Evolutionary conservation across 2,888 invertebrate species (phyloP).

Genomic region (Ophioninae sp.): DNA sequence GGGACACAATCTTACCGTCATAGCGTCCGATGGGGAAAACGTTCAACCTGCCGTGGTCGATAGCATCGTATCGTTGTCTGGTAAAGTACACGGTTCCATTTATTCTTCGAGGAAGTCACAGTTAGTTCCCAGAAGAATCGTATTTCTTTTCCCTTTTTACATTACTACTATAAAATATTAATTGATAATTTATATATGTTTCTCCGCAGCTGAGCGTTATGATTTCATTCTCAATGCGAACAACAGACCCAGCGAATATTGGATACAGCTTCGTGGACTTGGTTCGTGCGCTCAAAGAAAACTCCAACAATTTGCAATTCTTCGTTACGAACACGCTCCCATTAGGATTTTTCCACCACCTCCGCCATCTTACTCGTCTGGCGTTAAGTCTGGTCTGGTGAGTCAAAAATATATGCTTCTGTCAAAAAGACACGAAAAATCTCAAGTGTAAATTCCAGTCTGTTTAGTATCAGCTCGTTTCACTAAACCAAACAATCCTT

Average conservation of each 20-base stretch:
- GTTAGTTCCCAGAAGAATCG: not conserved
- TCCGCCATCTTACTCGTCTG: conserved; percentile 73
- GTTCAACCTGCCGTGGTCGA: conserved; percentile 81
- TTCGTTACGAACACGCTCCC: conserved; percentile 77
- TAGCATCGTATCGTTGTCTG: conserved; percentile 82
- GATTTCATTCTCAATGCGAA: conserved; percentile 83
- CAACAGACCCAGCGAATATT: conserved; percentile 80
- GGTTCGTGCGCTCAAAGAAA: conserved; percentile 79
- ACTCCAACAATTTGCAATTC: conserved; percentile 81
- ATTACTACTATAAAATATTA: conserved; percentile 82
- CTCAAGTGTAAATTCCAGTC: not conserved
- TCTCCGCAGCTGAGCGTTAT: conserved; percentile 84
- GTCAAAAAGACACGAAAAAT: not conserved
- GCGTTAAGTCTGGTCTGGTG: conserved; percentile 77
- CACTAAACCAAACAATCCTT: no score
- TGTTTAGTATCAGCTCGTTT: not conserved
- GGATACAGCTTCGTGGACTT: conserved; percentile 82
- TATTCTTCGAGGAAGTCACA: not conserved
- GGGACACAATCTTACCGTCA: conserved; percentile 82
- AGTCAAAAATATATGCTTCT: conserved; percentile 74
- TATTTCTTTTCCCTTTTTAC: not conserved
- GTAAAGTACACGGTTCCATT: conserved; percentile 73
- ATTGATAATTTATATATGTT: conserved; percentile 67
- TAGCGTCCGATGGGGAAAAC: conserved; percentile 83
- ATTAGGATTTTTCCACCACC: conserved; percentile 71